Evolutionary conservation across 2,113 vertebrate species (phyloP).

Genomic region (Sander lucioperca): DNA sequence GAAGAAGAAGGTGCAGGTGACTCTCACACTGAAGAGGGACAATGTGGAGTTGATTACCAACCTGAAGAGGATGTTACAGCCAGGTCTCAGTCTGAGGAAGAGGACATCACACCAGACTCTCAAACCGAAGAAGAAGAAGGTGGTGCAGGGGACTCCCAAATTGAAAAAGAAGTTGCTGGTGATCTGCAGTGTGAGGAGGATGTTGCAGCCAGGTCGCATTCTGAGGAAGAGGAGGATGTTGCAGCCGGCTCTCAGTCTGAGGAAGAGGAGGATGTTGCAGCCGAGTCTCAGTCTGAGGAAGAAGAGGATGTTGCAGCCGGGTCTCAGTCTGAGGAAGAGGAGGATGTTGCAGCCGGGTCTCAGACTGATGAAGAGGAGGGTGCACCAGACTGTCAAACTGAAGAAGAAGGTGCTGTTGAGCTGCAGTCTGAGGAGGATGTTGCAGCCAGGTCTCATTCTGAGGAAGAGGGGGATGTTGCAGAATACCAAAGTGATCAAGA

Average conservation of each 20-base stretch:
- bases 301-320: not conserved
- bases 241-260: conserved; percentile 7
- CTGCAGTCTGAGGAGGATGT: not conserved
- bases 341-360: not conserved
- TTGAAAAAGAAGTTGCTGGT: not conserved
- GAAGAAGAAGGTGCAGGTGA: conserved; percentile 4
- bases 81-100: conserved; percentile 16
- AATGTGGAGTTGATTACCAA: not conserved
- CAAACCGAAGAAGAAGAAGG: conserved; percentile 33
- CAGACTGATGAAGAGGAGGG: conserved; percentile 26
- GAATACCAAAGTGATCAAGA: conserved; percentile 7
- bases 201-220: not conserved
- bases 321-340: conserved; percentile 3
- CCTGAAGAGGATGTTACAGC: not conserved
- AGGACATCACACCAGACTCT: conserved; percentile 1
- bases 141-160: not conserved
- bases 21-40: not conserved
- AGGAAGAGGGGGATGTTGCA: not conserved
- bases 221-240: conserved; percentile 8
- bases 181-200: not conserved
- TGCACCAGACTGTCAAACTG: not conserved
- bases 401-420: not conserved
- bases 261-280: conserved; percentile 4
- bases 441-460: not conserved
- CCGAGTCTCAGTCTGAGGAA: not conserved